Evolutionary conservation across 2,113 vertebrate species (phyloP).

Genomic region (Petromus typicus): DNA sequence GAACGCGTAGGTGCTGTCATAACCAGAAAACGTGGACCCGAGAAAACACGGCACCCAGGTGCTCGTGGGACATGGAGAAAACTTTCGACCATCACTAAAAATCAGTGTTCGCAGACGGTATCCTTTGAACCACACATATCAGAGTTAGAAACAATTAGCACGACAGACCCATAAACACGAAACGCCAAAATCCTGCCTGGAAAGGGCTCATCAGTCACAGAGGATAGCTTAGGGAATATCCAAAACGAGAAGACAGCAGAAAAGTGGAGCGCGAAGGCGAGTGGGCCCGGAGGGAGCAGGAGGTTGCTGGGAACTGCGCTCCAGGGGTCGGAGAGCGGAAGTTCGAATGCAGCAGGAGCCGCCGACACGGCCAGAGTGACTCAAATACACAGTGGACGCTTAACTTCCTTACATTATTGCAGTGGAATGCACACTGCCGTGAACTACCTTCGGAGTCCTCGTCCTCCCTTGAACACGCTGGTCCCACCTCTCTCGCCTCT

Average conservation of each 20-base stretch:
- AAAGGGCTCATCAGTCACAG: background rate
- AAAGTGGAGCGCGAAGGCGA: accelerated
- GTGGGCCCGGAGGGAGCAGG: background rate
- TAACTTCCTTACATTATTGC: background rate
- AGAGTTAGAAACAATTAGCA: background rate
- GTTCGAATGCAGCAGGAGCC: no score
- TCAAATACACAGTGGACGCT: background rate
- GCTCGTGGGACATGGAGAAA: background rate
- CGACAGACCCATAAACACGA: background rate
- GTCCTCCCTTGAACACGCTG: background rate
- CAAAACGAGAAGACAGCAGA: background rate
- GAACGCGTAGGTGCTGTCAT: accelerated
- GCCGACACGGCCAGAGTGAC: accelerated
- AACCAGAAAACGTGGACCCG: background rate
- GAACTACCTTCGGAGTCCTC: background rate
- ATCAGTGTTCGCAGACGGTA: background rate
- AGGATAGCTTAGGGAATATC: background rate
- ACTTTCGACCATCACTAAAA: no score
- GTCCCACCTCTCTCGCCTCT: background rate
- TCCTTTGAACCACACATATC: background rate
- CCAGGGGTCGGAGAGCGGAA: no score
- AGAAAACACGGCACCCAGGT: accelerated
- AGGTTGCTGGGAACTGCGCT: background rate
- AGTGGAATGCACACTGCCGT: no score
- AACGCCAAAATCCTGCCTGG: background rate